Evolutionary conservation across 2,888 invertebrate species (phyloP), one percentile per base, ranked within the genome.

Genomic region (Drosophila mayaguana): DNA sequence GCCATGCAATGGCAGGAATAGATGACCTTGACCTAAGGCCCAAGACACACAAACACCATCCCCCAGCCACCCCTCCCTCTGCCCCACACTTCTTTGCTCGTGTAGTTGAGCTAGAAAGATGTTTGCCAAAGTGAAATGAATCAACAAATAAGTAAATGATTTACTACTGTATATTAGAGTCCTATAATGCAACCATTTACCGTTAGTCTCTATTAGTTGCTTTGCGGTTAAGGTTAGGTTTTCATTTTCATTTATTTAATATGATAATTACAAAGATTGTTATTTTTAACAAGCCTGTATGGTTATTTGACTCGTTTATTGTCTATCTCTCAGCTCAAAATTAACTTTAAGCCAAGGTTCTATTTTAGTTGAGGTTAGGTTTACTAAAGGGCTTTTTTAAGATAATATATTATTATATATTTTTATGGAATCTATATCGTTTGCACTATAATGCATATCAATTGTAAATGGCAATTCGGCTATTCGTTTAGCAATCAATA

Each of bases 1-100:
- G 80, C 79, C 50, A 82, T 90, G 89, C 90, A 91, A 57, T 90
- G 90, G 90, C 86, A 80, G 73, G 90, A 90, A 32, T 87, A 86
- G 51, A 42, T 53, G 36, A 18, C 51, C 57, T 60, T 64, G 59
- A 64, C 64, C 65, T 25, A 5, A 28, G 46, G 2, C n/a, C 16
- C 6, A 2, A 18, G 0, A 22, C 25, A 40, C 2, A 25, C 28
- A 48, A 16, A 16, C 3, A 28, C n/a, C 3, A 2, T 6, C n/a
- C 11, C 28, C 12, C 18, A 16, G n/a, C 0, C 50, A 11, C 1
- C 50, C 18, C 32, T 1, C n/a, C 25, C 48, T 9, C 2, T 12
- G 14, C 14, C 22, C 12, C 14, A 22, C 9, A 45, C 46, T 46
- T 8, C 28, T n/a, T 9, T 5, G 9, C 28, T 32, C 48, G 32